Base-by-base conservation (phyloP, 2,888 invertebrate genomes). In the Leptothorax acervorum region DNA sequence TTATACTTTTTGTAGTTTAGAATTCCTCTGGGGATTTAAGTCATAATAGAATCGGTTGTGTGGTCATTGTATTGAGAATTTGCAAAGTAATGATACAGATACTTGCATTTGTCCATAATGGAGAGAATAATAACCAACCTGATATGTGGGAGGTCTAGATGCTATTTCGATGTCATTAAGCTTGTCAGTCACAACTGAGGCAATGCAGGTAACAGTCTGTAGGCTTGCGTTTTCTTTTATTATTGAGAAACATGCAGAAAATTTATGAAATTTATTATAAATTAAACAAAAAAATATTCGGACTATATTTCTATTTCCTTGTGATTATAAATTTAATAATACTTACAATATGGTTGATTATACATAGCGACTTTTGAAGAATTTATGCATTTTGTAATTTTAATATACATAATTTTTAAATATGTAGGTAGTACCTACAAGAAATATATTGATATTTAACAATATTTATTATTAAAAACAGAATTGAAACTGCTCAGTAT, bases 71-170 rank as follows among this genome's bases (percentile, higher is more conserved):
- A 85, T 85, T 85, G 68, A 88, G 75, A 89, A 86, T 91, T 93
- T 92, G 91, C 92, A 88, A 90, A 87, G 89, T 89, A 92, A 93
- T 93, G 92, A 93, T 63, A 63, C n/a, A 93, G 92, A 91, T 89
- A 91, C 91, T 92, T 92, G 90, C 92, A 45, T 45, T 45, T 92
- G 89, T 87, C 90, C 91, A 91, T 91, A 90, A 55, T 55, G 83
- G 23, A 71, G 87, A 86, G 90, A 88, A 91, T 91, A 92, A 92
- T 92, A 90, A 89, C 90, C 84, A 90, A 87, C 85, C 88, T 87
- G 75, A 83, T 88, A 89, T 85, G 84, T 89, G 88, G 51, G 53
- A 39, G 68, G 28, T 18, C 39, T n/a, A 53, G 53, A 39, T 12
- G n/a, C 12, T n/a, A 51, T n/a, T 48, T 11, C 11, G 15, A 23